A percentile compares a stretch with the other conserved stretches of the same genome.
Evolutionary conservation across 1,140 invertebrate genomes (phyloP).

Genomic region (Helicoverpa armigera): DNA sequence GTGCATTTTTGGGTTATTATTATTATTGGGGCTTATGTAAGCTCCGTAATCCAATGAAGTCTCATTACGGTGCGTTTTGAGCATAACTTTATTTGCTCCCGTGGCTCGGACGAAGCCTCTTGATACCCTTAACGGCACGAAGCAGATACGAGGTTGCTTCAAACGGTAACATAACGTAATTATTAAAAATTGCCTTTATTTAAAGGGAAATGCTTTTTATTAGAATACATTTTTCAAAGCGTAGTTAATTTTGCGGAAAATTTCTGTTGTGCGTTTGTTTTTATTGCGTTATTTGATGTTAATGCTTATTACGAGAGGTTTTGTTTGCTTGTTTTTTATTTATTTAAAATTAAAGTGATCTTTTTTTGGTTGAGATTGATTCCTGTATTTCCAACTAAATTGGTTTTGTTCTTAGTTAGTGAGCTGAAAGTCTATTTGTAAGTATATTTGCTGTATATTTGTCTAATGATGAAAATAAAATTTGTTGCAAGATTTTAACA

Average conservation of each 20-base stretch:
- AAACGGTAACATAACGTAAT: constrained; percentile 74
- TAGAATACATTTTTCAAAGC: constrained; percentile 48
- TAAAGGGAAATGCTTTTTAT: constrained; percentile 48
- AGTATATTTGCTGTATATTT: too few species aligned
- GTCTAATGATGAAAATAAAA: too few species aligned
- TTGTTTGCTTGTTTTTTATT: neutral
- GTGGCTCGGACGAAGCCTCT: constrained; percentile 75
- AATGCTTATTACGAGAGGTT: constrained; percentile 9
- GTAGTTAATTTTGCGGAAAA: constrained; percentile 46
- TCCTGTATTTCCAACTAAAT: neutral
- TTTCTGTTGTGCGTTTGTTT: constrained; percentile 20
- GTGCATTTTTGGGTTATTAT: constrained; percentile 84
- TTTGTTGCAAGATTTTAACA: too few species aligned
- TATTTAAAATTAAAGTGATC: neutral
- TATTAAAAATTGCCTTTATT: constrained; percentile 84
- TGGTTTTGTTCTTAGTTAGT: neutral
- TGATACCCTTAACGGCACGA: constrained; percentile 78
- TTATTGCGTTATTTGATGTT: constrained; percentile 29
- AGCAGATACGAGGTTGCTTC: constrained; percentile 68
- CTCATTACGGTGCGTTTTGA: constrained; percentile 81
- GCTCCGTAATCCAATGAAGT: constrained; percentile 84
- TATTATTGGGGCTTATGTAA: constrained; percentile 81
- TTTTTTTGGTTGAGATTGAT: neutral
- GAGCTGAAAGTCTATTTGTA: too few species aligned
- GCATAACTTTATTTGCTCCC: constrained; percentile 79